Base-by-base conservation (phyloP, 1,140 invertebrate genomes). In the Neodiprion pinetum region DNA sequence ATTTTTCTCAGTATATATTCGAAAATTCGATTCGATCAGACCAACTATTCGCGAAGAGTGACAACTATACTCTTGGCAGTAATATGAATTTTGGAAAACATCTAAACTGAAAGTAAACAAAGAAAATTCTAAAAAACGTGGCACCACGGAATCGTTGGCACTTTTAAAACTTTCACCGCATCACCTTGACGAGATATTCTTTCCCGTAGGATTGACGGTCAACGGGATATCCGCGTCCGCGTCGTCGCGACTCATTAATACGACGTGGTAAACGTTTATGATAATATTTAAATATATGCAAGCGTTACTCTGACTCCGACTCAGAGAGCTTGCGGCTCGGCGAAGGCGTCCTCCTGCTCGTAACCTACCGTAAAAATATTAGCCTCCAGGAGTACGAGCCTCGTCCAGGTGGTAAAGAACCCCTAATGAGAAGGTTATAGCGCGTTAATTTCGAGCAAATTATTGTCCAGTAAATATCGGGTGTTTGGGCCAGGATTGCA, bases 391-490 rank as follows among this genome's bases (percentile, higher is more conserved):
- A 61, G 53, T 61, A 14, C 67, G 67, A 23, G 12, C 67, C 14
- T 21, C 40, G 40, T 12, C 14, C 67, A 12, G 67, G 21, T 21
- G 21, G 21, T 69, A 69, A 69, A 69, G 67, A 69, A 69, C 67
- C 14, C 67, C 21, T 69, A 69, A 69, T 69, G 67, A 17, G 67
- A 69, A 69, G 21, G 67, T 69, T 69, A 69, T 69, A 21, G 67
- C 67, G 67, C 67, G 67, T 69, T 69, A 69, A 69, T 69, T 69
- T 47, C 40, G 21, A 47, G 67, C 67, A 69, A 69, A 69, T 69
- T 69, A 69, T 69, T 69, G 40, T 11, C 21, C 40, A 47, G 67
- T 69, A 69, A 69, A 69, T 69, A 69, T 47, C 12, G 67, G 53
- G 53, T 61, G 53, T 61, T 61, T 40, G 28, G 8, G 53, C 53